A percentile compares a stretch with the other conserved stretches of the same genome.
These are phyloP conservation scores for Strix occidentalis DNA, from an alignment of 2,797 vertebrate genomes.

Conservation along the genomic window DNA sequence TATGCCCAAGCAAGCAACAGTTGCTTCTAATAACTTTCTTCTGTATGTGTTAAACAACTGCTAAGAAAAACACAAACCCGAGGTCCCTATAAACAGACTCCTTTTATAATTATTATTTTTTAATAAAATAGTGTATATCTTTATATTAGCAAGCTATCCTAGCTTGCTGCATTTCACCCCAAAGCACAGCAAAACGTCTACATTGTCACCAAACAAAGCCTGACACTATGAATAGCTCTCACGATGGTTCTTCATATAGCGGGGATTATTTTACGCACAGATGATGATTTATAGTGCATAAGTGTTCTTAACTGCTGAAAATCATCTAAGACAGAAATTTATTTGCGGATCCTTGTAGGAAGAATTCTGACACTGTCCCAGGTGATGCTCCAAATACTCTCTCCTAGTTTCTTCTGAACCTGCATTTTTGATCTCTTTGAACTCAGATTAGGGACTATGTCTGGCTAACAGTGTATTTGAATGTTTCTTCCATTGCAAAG, in stretches of 20 bases:
- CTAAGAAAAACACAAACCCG: not conserved
- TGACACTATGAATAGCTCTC: not conserved
- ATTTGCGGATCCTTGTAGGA: not conserved
- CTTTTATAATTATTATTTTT: not conserved
- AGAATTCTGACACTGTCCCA: not conserved
- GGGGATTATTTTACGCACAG: not conserved
- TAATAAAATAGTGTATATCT: not conserved
- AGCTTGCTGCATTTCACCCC: not conserved
- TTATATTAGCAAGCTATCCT: not conserved
- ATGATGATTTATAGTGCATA: not conserved
- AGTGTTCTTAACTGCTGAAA: not conserved
- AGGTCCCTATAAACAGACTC: rapidly evolving
- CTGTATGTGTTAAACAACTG: not conserved
- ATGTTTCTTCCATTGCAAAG: not conserved
- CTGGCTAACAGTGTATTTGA: not conserved
- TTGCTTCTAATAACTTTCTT: not conserved
- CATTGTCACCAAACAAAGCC: not conserved
- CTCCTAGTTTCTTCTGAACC: not conserved
- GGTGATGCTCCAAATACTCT: not conserved
- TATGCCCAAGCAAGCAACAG: not conserved
- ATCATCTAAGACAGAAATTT: not conserved
- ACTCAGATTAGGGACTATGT: not conserved
- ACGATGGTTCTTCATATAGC: not conserved
- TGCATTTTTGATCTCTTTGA: not conserved
- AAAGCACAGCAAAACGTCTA: not conserved